Conservation (phyloP, 2,113 vertebrate genomes). For the Oenanthe melanoleuca region DNA sequence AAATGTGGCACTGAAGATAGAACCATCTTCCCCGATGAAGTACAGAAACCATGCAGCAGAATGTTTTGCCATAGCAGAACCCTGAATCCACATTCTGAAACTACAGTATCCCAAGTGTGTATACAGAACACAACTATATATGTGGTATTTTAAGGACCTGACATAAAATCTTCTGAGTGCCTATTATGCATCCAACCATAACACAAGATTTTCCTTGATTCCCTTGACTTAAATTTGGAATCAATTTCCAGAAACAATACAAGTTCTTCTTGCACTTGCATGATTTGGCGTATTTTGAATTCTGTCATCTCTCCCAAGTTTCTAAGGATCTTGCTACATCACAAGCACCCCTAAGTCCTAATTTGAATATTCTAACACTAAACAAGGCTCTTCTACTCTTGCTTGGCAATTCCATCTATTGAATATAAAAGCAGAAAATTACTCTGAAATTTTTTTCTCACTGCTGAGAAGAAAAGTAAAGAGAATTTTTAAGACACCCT, state of each 20-base stretch:
- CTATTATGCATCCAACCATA: background rate
- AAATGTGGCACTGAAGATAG: background rate
- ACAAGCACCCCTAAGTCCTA: background rate
- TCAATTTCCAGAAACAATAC: background rate
- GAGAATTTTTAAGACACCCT: background rate
- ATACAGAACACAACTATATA: background rate
- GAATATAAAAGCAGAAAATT: background rate
- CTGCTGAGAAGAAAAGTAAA: background rate
- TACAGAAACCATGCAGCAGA: background rate
- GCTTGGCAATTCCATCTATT: background rate
- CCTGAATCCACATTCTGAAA: background rate
- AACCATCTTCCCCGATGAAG: background rate
- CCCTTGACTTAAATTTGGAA: background rate
- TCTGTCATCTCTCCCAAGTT: background rate
- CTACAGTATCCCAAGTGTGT: background rate
- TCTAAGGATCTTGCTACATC: background rate
- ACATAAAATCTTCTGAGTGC: background rate
- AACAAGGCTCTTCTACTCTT: background rate
- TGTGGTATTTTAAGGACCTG: background rate
- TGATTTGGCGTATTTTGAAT: background rate
- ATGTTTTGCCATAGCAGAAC: background rate
- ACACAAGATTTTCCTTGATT: background rate
- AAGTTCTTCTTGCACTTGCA: background rate
- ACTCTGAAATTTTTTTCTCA: background rate
- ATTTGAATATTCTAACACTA: background rate